Conservation (phyloP, 2,113 vertebrate species). For the Sus scrofa region DNA sequence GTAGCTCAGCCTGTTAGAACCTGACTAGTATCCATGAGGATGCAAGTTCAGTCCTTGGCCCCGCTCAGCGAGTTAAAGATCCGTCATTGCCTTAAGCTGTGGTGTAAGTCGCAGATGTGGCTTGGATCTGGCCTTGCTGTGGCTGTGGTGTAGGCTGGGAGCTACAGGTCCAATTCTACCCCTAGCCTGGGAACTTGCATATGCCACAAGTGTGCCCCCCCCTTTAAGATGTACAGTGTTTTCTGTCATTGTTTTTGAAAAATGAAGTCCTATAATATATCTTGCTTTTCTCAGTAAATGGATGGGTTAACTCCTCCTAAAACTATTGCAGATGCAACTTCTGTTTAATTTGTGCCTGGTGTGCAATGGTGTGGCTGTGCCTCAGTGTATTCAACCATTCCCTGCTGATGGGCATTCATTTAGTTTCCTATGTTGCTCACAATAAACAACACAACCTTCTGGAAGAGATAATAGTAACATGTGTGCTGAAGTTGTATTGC, state of each 20-base stretch:
- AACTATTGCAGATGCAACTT: not conserved
- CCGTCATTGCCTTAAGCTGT: too few species aligned
- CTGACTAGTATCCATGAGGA: too few species aligned
- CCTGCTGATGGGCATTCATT: not conserved
- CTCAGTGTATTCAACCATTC: not conserved
- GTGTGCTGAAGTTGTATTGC: not conserved
- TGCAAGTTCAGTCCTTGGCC: too few species aligned
- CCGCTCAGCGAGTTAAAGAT: too few species aligned
- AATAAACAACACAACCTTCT: not conserved
- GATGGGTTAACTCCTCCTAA: not conserved
- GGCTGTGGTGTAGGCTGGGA: too few species aligned
- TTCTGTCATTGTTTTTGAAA: slow-evolving; percentile 44
- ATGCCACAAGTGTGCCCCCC: too few species aligned
- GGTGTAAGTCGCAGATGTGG: too few species aligned
- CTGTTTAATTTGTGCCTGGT: not conserved
- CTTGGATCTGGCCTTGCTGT: too few species aligned
- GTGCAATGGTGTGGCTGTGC: not conserved
- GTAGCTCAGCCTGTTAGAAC: too few species aligned
- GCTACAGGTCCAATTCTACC: too few species aligned
- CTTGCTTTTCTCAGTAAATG: not conserved
- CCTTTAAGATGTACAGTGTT: not conserved
- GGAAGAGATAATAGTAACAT: not conserved
- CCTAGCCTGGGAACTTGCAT: too few species aligned
- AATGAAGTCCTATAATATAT: not conserved
- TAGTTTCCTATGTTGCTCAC: not conserved